A percentile compares a stretch with the other conserved stretches of the same genome.
phyloP scores from a whole-genome alignment of 2,888 invertebrate species.

The Andrena dorsata region DNA sequence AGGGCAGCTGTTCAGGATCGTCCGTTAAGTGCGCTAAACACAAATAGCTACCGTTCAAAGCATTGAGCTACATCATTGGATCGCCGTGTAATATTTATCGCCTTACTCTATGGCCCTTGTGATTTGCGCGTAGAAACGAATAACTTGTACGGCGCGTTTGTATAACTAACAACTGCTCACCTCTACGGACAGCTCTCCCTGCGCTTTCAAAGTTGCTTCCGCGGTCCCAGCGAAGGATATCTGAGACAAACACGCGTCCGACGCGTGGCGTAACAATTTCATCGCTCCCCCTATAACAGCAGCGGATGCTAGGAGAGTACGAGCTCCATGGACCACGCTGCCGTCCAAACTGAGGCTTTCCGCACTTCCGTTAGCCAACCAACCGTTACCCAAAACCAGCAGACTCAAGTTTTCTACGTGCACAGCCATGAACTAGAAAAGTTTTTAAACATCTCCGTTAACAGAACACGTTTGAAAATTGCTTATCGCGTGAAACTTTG shows the following conservation, averaged over 20 bases:
- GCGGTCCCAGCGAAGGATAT: constrained; percentile 90
- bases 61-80: constrained; percentile 46
- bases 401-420: constrained; percentile 91
- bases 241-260: constrained; percentile 90
- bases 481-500: neutral
- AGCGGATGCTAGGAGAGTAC: constrained; percentile 90
- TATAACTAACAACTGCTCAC: constrained; percentile 83
- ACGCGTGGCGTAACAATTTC: constrained; percentile 87
- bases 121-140: constrained; percentile 2
- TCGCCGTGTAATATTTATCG: neutral
- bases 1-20: constrained; percentile 71
- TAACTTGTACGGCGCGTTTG: constrained; percentile 5
- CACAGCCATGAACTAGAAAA: constrained; percentile 92
- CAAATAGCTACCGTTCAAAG: constrained; percentile 64
- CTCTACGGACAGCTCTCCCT: constrained; percentile 94
- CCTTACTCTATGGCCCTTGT: constrained; percentile 17
- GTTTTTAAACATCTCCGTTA: constrained; percentile 20
- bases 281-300: constrained; percentile 89
- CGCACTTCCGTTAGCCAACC: constrained; percentile 90
- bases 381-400: constrained; percentile 88
- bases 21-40: constrained; percentile 62
- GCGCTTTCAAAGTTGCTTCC: constrained; percentile 92
- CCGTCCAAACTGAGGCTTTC: constrained; percentile 90
- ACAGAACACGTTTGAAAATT: neutral
- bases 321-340: constrained; percentile 89